Evolutionary conservation across 2,888 invertebrate species (phyloP).

Genomic region (Blastobasis adustella): DNA sequence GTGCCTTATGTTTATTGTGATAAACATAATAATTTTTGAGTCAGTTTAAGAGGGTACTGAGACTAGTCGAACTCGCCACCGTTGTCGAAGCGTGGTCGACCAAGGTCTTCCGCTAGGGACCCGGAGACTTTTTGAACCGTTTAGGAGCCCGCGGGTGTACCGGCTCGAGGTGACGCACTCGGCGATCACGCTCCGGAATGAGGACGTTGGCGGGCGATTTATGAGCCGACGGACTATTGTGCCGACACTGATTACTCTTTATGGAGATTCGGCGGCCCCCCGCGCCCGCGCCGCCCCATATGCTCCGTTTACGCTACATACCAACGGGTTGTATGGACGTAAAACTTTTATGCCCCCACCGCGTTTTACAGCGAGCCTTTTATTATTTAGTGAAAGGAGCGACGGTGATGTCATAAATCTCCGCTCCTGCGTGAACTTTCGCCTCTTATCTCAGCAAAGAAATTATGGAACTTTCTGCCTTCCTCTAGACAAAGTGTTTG

Average conservation of each 20-base stretch:
- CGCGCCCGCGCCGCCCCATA: slow-evolving; percentile 26
- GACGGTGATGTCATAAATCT: slow-evolving; percentile 74
- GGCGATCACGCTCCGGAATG: slow-evolving; percentile 21
- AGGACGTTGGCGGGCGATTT: slow-evolving; percentile 53
- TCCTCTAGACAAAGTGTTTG: slow-evolving; percentile 72
- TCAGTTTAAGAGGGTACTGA: slow-evolving; percentile 6
- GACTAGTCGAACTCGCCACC: too few species aligned
- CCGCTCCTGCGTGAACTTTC: slow-evolving; percentile 73
- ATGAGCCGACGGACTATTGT: slow-evolving; percentile 52
- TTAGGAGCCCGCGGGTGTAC: not conserved
- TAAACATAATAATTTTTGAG: slow-evolving; percentile 13
- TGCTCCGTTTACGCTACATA: slow-evolving; percentile 40
- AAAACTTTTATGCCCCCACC: slow-evolving; percentile 70
- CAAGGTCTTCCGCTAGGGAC: too few species aligned
- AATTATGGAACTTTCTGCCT: slow-evolving; percentile 73
- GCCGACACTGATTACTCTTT: slow-evolving; percentile 67
- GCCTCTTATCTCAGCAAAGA: slow-evolving; percentile 73
- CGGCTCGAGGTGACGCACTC: not conserved
- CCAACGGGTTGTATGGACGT: slow-evolving; percentile 71
- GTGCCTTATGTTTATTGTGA: too few species aligned
- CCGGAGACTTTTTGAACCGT: too few species aligned
- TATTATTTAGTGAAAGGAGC: slow-evolving; percentile 75
- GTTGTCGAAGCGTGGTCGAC: too few species aligned
- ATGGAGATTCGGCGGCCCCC: slow-evolving; percentile 59
- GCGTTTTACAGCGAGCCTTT: slow-evolving; percentile 73